Conservation (phyloP, 1,140 invertebrate species). For the Diuraphis noxia region DNA sequence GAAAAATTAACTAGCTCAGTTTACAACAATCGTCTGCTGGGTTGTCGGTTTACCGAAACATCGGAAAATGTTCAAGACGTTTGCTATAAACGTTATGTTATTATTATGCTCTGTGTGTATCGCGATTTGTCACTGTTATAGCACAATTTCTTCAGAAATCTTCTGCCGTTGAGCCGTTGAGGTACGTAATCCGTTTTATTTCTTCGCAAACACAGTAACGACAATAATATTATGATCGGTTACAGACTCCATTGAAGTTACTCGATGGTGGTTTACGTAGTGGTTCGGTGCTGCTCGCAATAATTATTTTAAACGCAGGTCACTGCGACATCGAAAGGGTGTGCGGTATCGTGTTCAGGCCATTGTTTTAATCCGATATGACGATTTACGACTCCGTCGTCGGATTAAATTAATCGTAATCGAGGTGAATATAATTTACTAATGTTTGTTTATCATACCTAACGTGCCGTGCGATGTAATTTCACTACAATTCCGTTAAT, state of each 20-base stretch:
- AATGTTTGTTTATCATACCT: not conserved
- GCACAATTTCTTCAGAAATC: no score
- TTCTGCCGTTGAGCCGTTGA: no score
- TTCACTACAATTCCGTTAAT: not conserved
- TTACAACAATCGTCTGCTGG: not conserved
- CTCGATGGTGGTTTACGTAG: no score
- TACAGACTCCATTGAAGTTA: no score
- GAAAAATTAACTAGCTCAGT: not conserved
- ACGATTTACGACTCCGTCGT: not conserved
- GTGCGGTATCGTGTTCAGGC: not conserved
- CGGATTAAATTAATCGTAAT: slow-evolving; percentile 8
- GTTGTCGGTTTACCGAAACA: not conserved
- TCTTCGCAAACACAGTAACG: no score
- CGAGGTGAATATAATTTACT: slow-evolving; percentile 1
- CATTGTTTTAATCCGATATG: not conserved
- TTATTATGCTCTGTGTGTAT: no score
- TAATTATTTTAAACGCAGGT: not conserved
- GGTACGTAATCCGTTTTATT: no score
- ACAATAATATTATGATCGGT: no score
- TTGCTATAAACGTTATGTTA: not conserved
- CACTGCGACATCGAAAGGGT: not conserved
- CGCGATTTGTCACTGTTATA: no score
- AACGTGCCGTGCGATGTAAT: not conserved
- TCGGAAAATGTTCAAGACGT: not conserved
- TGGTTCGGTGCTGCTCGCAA: no score